A percentile compares a stretch with the other conserved stretches of the same genome.
Evolutionary conservation across 2,888 invertebrate genomes (phyloP).

Genomic region (Lutraria lutraria): DNA sequence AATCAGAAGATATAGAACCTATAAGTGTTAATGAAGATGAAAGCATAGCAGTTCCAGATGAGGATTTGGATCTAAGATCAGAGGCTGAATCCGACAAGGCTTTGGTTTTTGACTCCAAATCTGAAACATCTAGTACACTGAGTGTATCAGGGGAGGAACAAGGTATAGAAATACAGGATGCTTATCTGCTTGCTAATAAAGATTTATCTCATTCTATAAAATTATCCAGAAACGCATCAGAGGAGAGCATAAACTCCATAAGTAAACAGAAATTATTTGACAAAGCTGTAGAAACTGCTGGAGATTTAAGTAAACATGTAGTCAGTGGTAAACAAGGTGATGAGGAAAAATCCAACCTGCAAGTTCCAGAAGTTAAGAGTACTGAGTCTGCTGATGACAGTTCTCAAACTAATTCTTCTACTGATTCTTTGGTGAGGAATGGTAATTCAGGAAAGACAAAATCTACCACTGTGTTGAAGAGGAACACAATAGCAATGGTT

Average conservation of each 20-base stretch:
- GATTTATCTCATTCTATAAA: background rate
- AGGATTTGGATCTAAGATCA: conserved; percentile 1
- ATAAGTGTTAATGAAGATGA: background rate
- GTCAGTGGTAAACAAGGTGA: background rate
- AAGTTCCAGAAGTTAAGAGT: background rate
- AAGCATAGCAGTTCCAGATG: background rate
- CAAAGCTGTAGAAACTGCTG: background rate
- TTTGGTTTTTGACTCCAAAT: conserved; percentile 4
- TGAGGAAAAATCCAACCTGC: background rate
- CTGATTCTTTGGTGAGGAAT: background rate
- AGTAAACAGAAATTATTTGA: background rate
- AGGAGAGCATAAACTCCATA: background rate
- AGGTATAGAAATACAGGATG: conserved; percentile 27
- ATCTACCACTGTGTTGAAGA: background rate
- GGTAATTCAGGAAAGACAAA: no score
- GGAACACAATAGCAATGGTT: background rate
- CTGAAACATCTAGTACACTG: background rate
- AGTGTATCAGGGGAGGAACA: background rate
- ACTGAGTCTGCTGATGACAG: background rate
- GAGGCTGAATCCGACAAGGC: conserved; percentile 32
- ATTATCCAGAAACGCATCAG: conserved; percentile 16
- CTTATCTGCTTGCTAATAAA: background rate
- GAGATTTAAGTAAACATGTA: background rate
- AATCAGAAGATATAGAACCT: background rate
- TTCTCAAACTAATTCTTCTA: background rate